phyloP scores from a whole-genome alignment of 2,113 vertebrate species.

The Carassius gibelio region DNA sequence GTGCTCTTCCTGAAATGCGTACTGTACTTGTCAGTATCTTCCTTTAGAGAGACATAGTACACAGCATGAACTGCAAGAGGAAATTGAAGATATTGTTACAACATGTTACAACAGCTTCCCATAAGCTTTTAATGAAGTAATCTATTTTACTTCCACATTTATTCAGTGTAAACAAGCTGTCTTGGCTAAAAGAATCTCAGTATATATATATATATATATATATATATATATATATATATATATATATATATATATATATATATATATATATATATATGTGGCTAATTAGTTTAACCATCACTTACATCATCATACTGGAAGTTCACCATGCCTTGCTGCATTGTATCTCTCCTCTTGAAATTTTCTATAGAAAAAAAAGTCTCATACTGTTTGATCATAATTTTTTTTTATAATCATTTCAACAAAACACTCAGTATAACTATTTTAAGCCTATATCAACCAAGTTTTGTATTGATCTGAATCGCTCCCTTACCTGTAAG shows the following conservation, averaged over 20 bases:
- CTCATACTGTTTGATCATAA: too few relatives aligned
- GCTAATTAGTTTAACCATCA: slow-evolving; percentile 2
- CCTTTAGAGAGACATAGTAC: slow-evolving; percentile 79
- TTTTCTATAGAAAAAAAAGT: slow-evolving; percentile 70
- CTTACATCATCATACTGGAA: slow-evolving; percentile 90
- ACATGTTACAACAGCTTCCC: not conserved
- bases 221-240: too few relatives aligned
- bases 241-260: too few relatives aligned
- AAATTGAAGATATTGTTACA: not conserved
- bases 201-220: too few relatives aligned
- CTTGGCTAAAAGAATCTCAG: not conserved
- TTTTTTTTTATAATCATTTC: too few relatives aligned
- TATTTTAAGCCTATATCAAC: too few relatives aligned
- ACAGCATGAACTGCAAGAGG: slow-evolving; percentile 80
- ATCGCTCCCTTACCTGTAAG: slow-evolving; percentile 77
- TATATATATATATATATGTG: not conserved
- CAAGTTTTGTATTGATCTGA: too few relatives aligned
- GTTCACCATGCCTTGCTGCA: slow-evolving; percentile 84
- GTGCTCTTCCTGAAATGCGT: not conserved
- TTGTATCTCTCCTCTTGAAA: slow-evolving; percentile 84
- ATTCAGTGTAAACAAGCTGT: not conserved
- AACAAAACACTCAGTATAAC: too few relatives aligned
- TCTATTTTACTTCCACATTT: not conserved
- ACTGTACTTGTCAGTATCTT: not conserved
- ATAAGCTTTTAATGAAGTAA: not conserved